These are phyloP conservation scores for Drosophila sp. DNA, from an alignment of 1,140 invertebrate species.

Conservation along the genomic window DNA sequence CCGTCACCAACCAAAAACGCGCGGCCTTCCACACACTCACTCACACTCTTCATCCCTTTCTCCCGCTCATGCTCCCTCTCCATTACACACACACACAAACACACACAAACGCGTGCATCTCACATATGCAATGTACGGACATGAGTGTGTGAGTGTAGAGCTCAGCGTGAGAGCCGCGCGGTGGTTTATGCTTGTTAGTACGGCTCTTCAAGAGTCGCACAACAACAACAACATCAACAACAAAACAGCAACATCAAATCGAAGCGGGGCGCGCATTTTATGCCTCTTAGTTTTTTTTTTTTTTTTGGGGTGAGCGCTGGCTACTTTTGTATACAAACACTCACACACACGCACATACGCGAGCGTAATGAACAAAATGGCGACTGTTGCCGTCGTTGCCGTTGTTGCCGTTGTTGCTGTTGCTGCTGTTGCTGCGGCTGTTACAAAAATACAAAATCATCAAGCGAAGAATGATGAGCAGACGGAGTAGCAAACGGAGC, in stretches of 20 bases:
- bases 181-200: constrained; percentile 77
- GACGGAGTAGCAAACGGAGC: constrained; percentile 5
- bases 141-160: constrained; percentile 13
- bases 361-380: constrained; percentile 21
- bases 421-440: constrained; percentile 37
- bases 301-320: constrained; percentile 48
- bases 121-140: no score
- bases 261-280: constrained; percentile 39
- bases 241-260: constrained; percentile 14
- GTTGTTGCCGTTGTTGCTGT: no score
- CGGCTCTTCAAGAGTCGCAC: constrained; percentile 50
- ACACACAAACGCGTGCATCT: constrained; percentile 5
- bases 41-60: constrained; percentile 34
- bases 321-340: constrained; percentile 53
- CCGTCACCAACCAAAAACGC: constrained; percentile 76
- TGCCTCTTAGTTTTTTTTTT: constrained; percentile 30
- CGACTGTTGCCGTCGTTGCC: constrained; percentile 7
- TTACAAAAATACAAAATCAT: constrained; percentile 58
- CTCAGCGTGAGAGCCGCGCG: constrained; percentile 59
- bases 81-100: constrained; percentile 4
- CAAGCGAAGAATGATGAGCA: constrained; percentile 40
- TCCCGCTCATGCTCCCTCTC: background rate
- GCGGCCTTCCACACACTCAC: constrained; percentile 66
- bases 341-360: constrained; percentile 19
- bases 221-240: constrained; percentile 34